These are phyloP conservation scores for Hedya salicella DNA, from an alignment of 2,888 invertebrate species.

Conservation along the genomic window DNA sequence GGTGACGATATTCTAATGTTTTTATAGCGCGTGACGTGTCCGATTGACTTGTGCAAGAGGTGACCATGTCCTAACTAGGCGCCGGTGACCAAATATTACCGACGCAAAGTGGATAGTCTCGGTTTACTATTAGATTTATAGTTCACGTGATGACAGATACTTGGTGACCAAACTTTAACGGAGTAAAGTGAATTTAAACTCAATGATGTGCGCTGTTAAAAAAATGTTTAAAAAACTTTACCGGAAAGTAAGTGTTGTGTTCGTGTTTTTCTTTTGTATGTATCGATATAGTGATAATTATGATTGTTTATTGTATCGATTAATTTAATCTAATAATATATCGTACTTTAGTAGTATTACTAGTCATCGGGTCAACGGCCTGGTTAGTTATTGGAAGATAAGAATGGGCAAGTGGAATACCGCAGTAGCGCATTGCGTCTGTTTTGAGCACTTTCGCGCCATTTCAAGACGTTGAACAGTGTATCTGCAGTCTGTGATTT, in stretches of 20 bases:
- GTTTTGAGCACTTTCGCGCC: slow-evolving; percentile 5
- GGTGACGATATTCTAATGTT: slow-evolving; percentile 52
- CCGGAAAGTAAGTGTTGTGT: slow-evolving; percentile 47
- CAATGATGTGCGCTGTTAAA: slow-evolving; percentile 48
- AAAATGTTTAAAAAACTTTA: slow-evolving; percentile 49
- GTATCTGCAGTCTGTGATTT: neutral
- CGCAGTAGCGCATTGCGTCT: slow-evolving; percentile 29
- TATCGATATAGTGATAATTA: slow-evolving; percentile 9
- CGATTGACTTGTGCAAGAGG: slow-evolving; percentile 59
- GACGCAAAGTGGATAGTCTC: slow-evolving; percentile 31
- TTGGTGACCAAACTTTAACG: slow-evolving; percentile 2
- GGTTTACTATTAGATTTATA: slow-evolving; percentile 13
- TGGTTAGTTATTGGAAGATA: slow-evolving; percentile 13
- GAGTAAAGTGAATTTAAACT: slow-evolving; percentile 1
- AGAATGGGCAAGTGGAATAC: neutral
- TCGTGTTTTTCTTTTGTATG: slow-evolving; percentile 10
- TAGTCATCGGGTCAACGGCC: neutral
- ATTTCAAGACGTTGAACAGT: slow-evolving; percentile 6
- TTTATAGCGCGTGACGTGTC: slow-evolving; percentile 55
- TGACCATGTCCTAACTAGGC: slow-evolving; percentile 51
- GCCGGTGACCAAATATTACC: slow-evolving; percentile 36
- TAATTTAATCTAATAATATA: neutral
- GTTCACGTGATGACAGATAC: slow-evolving; percentile 3
- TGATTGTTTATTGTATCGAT: neutral
- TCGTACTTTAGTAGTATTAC: neutral